Conservation (phyloP, 2,113 vertebrate genomes). For the Camelus dromedarius region DNA sequence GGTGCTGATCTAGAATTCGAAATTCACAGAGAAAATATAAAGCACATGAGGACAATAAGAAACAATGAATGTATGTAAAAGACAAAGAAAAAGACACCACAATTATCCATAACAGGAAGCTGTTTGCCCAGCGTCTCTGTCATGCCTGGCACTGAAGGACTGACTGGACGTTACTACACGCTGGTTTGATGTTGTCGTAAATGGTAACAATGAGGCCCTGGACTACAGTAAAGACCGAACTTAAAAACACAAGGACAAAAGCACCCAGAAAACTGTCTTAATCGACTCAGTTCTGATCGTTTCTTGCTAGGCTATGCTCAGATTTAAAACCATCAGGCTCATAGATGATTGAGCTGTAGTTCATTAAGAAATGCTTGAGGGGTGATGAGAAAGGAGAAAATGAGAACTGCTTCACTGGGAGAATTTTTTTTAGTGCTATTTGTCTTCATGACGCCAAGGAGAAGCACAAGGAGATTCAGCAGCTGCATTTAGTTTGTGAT, state of each 20-base stretch:
- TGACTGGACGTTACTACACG: background rate
- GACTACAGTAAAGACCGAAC: background rate
- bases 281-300: slow-evolving; percentile 63
- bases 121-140: background rate
- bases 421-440: slow-evolving; percentile 82
- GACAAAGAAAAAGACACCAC: background rate
- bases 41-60: background rate
- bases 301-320: slow-evolving; percentile 31
- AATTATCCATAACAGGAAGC: background rate
- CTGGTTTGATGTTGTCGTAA: background rate
- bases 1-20: slow-evolving; percentile 21
- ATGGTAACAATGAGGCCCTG: background rate
- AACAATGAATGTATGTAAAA: background rate
- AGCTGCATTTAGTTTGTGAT: slow-evolving; percentile 74
- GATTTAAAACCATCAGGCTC: slow-evolving; percentile 65
- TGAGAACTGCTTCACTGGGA: slow-evolving; percentile 72
- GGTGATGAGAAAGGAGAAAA: slow-evolving; percentile 75
- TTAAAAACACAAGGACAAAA: slow-evolving; percentile 17
- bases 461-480: slow-evolving; percentile 71
- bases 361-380: slow-evolving; percentile 85
- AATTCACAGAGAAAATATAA: slow-evolving; percentile 49
- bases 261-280: slow-evolving; percentile 54
- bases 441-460: slow-evolving; percentile 86
- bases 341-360: slow-evolving; percentile 76
- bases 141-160: background rate